Base-by-base conservation (phyloP, 2,888 invertebrate genomes). In the Anoncus sp. region DNA sequence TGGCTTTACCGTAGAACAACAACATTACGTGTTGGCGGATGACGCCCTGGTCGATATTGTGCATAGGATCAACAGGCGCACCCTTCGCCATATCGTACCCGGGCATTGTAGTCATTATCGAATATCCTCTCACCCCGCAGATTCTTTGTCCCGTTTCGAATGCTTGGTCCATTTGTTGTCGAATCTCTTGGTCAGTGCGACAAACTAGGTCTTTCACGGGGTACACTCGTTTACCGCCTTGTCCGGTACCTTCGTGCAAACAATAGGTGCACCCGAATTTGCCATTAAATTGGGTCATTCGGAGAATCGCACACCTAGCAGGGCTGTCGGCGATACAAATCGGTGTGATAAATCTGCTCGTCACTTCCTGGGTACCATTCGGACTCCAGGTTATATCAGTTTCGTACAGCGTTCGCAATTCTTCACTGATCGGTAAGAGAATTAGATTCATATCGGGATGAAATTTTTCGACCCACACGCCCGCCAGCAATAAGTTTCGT, bases 381-480 rank as follows among this genome's bases (percentile, higher is more conserved):
- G 51, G 53, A 22, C 24, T 57, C 77, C 70, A 74, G 3, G 4
- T 20, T 22, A 77, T 63, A 9, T 70, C 77, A 5, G 9, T 43
- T 0, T 53, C 14, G 35, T 70, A 65, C 51, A 74, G 47, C 14
- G 1, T 10, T 7, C 24, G 5, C n/a, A 73, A 18, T 60, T 73
- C 43, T 1, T 31, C 22, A 9, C 63, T 31, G 6, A 45, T 43
- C 31, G 77, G 73, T 20, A 12, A 5, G 1, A 77, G 40, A n/a
- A 63, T 18, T 3, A 12, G 22, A 57, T 74, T 77, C 20, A 74
- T 43, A 38, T 65, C 16, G 1, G 69, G 73, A n/a, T 77, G 69
- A 16, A 43, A 9, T 14, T 27, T 53, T 27, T 77, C 73, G 1
- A 77, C 69, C 31, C 35, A 77, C n/a, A 77, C 24, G 1, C 55